Conservation (phyloP, 2,797 vertebrate genomes). For the Melanotaenia pygmaea region DNA sequence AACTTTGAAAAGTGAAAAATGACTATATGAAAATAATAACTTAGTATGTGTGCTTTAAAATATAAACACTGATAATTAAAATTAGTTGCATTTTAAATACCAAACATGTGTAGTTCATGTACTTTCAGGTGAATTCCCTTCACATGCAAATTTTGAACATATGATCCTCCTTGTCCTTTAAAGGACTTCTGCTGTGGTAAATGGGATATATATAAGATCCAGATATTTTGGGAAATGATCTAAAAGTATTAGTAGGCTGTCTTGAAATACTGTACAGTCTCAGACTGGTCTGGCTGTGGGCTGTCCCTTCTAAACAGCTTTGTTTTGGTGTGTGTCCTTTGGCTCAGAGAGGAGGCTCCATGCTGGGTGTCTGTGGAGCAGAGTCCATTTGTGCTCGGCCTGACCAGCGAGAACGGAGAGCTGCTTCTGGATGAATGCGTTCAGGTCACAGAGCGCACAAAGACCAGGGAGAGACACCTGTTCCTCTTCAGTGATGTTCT, state of each 20-base stretch:
- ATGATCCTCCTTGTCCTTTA: not conserved
- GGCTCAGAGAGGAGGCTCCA: constrained; percentile 75
- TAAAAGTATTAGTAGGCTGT: not conserved
- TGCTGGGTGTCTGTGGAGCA: constrained; percentile 74
- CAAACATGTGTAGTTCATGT: not conserved
- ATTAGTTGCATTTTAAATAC: not conserved
- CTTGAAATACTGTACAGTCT: no score
- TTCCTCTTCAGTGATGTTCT: constrained; percentile 82
- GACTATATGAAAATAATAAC: no score
- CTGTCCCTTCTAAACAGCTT: constrained; percentile 5
- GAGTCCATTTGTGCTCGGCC: constrained; percentile 82
- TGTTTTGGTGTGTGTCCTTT: constrained; percentile 13
- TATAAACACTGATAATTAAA: not conserved
- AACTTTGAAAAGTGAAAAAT: not conserved
- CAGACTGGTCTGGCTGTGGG: not conserved
- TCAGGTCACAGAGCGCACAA: constrained; percentile 75
- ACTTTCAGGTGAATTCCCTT: not conserved
- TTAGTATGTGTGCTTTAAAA: not conserved
- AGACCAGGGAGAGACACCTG: constrained; percentile 77
- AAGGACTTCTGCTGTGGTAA: not conserved
- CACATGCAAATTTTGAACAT: not conserved
- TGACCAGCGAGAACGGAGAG: constrained; percentile 73
- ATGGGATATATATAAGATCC: no score
- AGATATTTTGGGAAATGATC: not conserved
- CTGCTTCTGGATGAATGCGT: constrained; percentile 78